Percentiles rank a stretch among this genome's conserved stretches.
phyloP scores from a whole-genome alignment of 2,113 vertebrate species.

The Climacteris rufus region DNA sequence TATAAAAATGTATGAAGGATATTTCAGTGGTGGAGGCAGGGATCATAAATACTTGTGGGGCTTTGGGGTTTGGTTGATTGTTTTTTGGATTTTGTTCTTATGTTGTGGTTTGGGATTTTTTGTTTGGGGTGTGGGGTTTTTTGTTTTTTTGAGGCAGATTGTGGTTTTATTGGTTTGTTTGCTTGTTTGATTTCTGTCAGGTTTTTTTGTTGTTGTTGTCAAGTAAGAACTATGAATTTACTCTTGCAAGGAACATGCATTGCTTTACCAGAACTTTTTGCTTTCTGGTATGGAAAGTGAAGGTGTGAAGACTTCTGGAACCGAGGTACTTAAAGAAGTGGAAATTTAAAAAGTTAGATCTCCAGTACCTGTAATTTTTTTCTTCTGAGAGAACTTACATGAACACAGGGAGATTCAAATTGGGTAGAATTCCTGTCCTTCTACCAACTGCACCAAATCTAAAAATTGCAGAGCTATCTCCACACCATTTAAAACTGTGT shows the following conservation, averaged over 20 bases:
- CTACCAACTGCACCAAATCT: background rate
- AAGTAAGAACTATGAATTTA: background rate
- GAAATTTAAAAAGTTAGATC: background rate
- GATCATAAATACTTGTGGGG: background rate
- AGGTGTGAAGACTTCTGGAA: background rate
- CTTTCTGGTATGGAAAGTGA: background rate
- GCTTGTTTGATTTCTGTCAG: background rate
- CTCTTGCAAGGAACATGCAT: background rate
- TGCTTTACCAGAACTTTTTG: background rate
- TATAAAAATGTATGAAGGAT: background rate
- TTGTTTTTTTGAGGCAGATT: background rate
- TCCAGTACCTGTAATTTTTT: background rate
- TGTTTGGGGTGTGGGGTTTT: background rate
- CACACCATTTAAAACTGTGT: background rate
- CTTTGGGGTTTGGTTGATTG: background rate
- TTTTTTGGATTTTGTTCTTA: background rate
- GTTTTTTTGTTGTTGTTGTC: background rate
- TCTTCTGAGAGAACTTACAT: background rate
- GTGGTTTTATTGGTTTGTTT: background rate
- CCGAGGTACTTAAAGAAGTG: background rate
- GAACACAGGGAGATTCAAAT: background rate
- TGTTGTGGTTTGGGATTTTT: background rate
- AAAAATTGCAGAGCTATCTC: background rate
- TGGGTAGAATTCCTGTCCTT: background rate
- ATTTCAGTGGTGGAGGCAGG: background rate